Evolutionary conservation across 1,140 invertebrate genomes (phyloP), one percentile per base, ranked within the genome.

Genomic region (Limonius californicus): DNA sequence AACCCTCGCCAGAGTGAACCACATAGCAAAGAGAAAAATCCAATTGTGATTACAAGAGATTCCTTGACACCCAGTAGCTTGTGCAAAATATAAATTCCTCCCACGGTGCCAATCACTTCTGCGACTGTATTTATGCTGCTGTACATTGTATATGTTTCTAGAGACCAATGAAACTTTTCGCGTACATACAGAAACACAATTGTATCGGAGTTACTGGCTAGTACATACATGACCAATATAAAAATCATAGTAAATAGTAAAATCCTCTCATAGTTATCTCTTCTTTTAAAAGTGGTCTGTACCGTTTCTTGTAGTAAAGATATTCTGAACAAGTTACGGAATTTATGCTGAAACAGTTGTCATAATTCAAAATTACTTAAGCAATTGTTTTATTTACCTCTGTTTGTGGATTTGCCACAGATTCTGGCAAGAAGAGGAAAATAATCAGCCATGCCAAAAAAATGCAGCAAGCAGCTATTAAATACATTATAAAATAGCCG

Each of bases 131-230:
- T 78, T 54, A 69, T 78, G 61, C 77, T 76, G 20, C 78, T 80
- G 66, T 77, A 87, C 55, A 79, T 74, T 0, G 82, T 84, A 62
- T 81, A 89, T 32, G 87, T 76, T 42, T 81, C 70, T 56, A 88
- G 76, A 18, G 82, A 78, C 88, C 88, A 90, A 18, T 83, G 79
- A 14, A 90, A 80, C 70, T 84, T 84, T 23, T 85, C 80, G 56
- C 84, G 84, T 7, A 82, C 73, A 68, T 87, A 89, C 58, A 88
- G 65, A 70, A 83, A 89, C 8, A 89, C 75, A 78, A n/a, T 43
- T 6, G 8, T 4, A 27, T 27, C 12, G 16, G 12, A 14, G 14
- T 8, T 42, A 21, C 15, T 21, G 35, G 11, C 23, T 54, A 54
- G 12, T 11, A 19, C 12, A 11, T 11, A 18, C 0, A 87, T 59